Evolutionary conservation across 2,797 vertebrate genomes (phyloP).

Genomic region (Sorex maritimensis): DNA sequence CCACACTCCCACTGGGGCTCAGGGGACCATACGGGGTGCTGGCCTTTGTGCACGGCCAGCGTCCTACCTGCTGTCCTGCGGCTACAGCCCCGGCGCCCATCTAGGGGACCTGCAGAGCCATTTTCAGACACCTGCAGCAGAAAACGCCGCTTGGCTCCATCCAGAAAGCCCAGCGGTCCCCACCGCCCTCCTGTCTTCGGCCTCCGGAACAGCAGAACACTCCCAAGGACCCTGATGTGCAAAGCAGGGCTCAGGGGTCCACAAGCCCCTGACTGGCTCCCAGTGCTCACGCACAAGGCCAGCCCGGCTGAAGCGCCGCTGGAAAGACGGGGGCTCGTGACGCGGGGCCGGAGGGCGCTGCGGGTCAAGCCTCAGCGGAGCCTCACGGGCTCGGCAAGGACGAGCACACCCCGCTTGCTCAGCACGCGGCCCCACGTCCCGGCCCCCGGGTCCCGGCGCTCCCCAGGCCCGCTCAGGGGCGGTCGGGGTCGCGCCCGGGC

Average conservation of each 20-base stretch:
- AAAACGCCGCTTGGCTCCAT: background rate
- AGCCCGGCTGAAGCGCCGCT: background rate
- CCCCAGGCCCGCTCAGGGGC: too few relatives aligned
- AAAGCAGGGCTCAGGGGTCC: background rate
- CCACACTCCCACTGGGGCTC: too few relatives aligned
- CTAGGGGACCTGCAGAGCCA: background rate
- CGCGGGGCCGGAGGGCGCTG: background rate
- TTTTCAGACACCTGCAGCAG: background rate
- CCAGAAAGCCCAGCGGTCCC: background rate
- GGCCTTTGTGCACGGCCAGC: too few relatives aligned
- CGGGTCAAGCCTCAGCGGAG: background rate
- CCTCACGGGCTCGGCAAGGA: background rate
- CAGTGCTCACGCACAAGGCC: background rate
- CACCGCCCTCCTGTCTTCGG: background rate
- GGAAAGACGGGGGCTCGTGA: background rate
- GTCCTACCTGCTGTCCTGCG: too few relatives aligned
- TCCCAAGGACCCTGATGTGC: background rate
- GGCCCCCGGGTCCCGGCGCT: too few relatives aligned
- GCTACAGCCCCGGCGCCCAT: too few relatives aligned
- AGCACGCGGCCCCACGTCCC: too few relatives aligned
- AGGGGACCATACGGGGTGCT: too few relatives aligned
- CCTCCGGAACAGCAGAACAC: background rate
- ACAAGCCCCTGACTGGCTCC: background rate
- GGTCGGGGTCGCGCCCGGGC: too few relatives aligned
- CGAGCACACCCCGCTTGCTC: background rate